phyloP scores from a whole-genome alignment of 2,113 vertebrate species.

The Lophius piscatorius region DNA sequence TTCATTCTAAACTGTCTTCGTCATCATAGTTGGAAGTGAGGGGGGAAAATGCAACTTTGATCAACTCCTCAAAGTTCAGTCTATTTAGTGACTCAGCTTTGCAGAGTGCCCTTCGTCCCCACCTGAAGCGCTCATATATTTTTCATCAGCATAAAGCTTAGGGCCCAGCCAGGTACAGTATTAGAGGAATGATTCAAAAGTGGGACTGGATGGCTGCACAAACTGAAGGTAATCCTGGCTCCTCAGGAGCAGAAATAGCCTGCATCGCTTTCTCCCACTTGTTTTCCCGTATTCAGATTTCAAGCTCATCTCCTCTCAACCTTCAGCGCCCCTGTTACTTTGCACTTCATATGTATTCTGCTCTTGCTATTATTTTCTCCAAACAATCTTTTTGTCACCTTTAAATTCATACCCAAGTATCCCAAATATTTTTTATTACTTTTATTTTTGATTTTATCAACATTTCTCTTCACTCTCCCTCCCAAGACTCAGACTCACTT shows the following conservation, averaged over 20 bases:
- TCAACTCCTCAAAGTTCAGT: constrained; percentile 32
- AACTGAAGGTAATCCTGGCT: constrained; percentile 49
- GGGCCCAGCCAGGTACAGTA: constrained; percentile 49
- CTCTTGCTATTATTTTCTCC: too few species aligned
- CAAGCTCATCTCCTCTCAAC: too few species aligned
- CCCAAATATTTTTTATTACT: neutral
- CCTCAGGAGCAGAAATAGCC: constrained; percentile 39
- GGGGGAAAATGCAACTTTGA: constrained; percentile 25
- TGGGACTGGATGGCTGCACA: constrained; percentile 27
- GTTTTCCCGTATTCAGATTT: neutral
- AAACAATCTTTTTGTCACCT: neutral
- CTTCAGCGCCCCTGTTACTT: too few species aligned
- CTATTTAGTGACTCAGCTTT: constrained; percentile 16
- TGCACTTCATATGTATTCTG: too few species aligned
- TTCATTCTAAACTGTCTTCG: neutral
- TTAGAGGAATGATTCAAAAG: constrained; percentile 57
- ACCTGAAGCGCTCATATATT: constrained; percentile 58
- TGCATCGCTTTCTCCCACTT: neutral
- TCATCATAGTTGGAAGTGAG: constrained; percentile 5
- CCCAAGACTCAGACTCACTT: neutral
- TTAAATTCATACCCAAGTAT: neutral
- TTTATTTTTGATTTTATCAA: constrained; percentile 17
- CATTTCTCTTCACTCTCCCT: neutral
- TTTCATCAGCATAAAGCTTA: constrained; percentile 52
- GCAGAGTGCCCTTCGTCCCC: constrained; percentile 2